Base-by-base conservation (phyloP, 1,140 invertebrate genomes). In the Mamestra configurata region DNA sequence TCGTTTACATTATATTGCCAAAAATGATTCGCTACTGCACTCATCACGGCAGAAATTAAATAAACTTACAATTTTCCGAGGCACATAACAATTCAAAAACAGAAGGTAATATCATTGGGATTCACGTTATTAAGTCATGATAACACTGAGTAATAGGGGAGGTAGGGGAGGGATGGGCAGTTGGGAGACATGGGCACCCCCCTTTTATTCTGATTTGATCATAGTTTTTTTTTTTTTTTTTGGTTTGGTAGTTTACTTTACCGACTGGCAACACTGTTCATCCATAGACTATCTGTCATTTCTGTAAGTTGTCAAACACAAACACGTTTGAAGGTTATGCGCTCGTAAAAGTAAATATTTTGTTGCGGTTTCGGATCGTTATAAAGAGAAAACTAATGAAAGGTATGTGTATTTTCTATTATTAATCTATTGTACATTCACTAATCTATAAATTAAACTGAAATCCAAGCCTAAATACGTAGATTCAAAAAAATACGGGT, bases 361-460 rank as follows among this genome's bases (percentile, higher is more conserved):
- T 79, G n/a, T 70, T 70, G 64, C 51, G 43, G 46, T 79, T 79
- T 79, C 64, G 77, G 51, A 79, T 79, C 49, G 51, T 51, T 3
- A 79, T 79, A 70, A 79, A 79, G 22, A 70, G 77, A 79, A 70
- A 71, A 70, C 24, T 53, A 55, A 55, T 24, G 20, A 71, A 59
- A 59, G 40, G 15, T 79, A 71, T 79, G 68, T 70, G 37, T 75
- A 53, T 68, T 75, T 75, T 80, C 1, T 31, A 59, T 15, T 59
- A 31, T 59, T 35, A 15, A 59, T 59, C 24, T 59, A 59, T 15
- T 59, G 24, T 59, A 15, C 6, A 59, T 59, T 70, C 64, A 78
- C 76, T 81, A 73, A 73, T 40, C 53, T 78, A 72, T 78, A 51
- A 78, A 81, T 81, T 64, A 81, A 81, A 81, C 68, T 77, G 66